These are phyloP conservation scores for Rattus rattus DNA, from an alignment of 2,113 vertebrate species.

Conservation along the genomic window DNA sequence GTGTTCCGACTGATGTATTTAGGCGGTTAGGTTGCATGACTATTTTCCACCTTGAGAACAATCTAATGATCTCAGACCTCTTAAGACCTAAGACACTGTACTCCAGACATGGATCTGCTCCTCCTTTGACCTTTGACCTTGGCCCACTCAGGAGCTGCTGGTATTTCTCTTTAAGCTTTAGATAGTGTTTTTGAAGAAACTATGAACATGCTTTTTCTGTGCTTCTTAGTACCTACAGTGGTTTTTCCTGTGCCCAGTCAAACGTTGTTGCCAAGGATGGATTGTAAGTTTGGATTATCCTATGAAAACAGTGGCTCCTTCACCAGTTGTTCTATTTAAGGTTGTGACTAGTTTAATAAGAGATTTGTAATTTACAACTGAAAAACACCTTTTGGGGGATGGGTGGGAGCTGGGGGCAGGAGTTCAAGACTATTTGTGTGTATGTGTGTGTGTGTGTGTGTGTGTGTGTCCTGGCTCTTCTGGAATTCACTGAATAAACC, in stretches of 20 bases:
- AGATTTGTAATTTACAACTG: background rate
- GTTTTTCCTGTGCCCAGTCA: background rate
- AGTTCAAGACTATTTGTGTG: background rate
- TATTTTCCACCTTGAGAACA: background rate
- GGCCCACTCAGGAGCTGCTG: background rate
- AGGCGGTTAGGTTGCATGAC: background rate
- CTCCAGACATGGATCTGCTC: background rate
- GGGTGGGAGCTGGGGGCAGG: no score
- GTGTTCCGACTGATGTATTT: background rate
- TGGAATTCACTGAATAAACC: background rate
- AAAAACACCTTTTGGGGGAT: background rate
- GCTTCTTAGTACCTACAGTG: background rate
- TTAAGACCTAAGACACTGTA: background rate
- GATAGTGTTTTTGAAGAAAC: background rate
- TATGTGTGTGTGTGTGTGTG: no score
- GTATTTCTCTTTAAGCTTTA: slow-evolving; percentile 9
- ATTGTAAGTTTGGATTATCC: background rate
- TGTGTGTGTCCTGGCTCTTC: background rate
- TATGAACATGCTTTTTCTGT: background rate
- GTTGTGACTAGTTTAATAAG: background rate
- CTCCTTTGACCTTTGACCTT: slow-evolving; percentile 4
- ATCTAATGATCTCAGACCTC: background rate
- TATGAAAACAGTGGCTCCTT: background rate
- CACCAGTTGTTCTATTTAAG: background rate
- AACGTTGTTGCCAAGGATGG: background rate